Evolutionary conservation across 2,113 vertebrate species (phyloP).

Genomic region (Daubentonia madagascariensis): DNA sequence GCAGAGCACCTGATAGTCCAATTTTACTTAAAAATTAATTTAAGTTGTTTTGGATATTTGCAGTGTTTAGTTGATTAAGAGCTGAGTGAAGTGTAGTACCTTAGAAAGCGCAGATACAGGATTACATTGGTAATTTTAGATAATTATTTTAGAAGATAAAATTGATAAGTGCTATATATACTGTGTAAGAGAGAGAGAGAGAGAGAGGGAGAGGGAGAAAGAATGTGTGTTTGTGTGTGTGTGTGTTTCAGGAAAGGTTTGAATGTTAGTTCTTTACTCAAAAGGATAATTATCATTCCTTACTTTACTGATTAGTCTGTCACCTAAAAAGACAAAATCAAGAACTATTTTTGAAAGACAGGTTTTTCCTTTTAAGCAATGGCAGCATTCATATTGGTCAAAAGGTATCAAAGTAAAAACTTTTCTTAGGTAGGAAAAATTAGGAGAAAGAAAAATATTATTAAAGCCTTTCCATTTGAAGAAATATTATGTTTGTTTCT

Average conservation of each 20-base stretch:
- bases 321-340: background rate
- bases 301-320: background rate
- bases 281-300: conserved; percentile 4
- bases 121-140: conserved; percentile 26
- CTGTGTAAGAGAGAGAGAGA: background rate
- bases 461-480: background rate
- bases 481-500: background rate
- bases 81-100: background rate
- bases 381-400: background rate
- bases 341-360: background rate
- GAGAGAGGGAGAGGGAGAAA: too few relatives aligned
- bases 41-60: conserved; percentile 51
- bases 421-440: background rate
- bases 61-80: conserved; percentile 29
- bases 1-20: conserved; percentile 25
- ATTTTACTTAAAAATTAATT: conserved; percentile 60
- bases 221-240: background rate
- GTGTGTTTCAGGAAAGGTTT: conserved; percentile 24
- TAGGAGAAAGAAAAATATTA: background rate
- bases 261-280: conserved; percentile 8
- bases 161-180: background rate
- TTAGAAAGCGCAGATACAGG: conserved; percentile 7
- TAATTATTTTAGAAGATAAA: conserved; percentile 29
- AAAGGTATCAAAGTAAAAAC: background rate
- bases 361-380: background rate